phyloP scores from a whole-genome alignment of 2,888 invertebrate species.

The Andrena dorsata region DNA sequence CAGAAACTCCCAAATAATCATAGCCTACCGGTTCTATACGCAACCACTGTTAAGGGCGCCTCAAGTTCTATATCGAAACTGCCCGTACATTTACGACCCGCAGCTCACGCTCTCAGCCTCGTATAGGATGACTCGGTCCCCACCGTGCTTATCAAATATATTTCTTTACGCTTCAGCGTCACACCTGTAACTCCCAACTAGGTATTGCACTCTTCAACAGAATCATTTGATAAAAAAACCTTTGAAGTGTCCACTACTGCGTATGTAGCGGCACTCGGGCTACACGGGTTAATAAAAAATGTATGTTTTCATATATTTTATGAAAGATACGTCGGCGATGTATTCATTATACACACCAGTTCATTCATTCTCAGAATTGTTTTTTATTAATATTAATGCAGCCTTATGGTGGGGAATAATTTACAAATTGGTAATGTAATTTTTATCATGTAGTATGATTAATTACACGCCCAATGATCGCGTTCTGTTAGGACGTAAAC shows the following conservation, averaged over 20 bases:
- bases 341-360: not conserved
- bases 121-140: slow-evolving; percentile 25
- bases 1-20: slow-evolving; percentile 45
- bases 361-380: not conserved
- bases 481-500: not conserved
- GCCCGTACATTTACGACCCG: slow-evolving; percentile 65
- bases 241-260: not conserved
- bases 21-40: slow-evolving; percentile 59
- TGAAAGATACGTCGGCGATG: not conserved
- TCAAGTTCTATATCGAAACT: slow-evolving; percentile 67
- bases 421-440: not conserved
- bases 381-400: not conserved
- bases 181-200: not conserved
- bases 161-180: not conserved
- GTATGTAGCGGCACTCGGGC: not conserved
- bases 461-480: not conserved
- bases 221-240: not conserved
- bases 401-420: not conserved
- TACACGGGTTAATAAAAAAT: not conserved
- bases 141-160: slow-evolving; percentile 18
- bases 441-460: not conserved
- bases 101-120: slow-evolving; percentile 62
- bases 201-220: not conserved
- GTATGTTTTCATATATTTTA: not conserved
- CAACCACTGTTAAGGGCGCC: slow-evolving; percentile 59